phyloP scores from a whole-genome alignment of 2,113 vertebrate genomes.

The Phyllostomus discolor region DNA sequence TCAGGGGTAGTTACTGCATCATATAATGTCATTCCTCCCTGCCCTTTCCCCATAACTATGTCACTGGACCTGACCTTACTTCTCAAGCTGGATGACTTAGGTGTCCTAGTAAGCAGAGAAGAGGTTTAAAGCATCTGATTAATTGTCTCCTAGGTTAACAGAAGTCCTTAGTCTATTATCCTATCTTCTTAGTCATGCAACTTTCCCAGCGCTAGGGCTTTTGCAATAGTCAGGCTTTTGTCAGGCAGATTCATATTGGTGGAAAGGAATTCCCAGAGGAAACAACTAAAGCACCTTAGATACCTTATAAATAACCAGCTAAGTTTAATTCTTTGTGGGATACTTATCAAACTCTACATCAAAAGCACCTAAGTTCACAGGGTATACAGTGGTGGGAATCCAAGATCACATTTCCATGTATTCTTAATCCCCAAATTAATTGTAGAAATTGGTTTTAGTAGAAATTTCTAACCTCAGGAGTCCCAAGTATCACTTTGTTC shows the following conservation, averaged over 20 bases:
- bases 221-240: neutral
- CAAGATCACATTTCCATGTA: neutral
- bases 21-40: neutral
- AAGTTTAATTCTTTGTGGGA: neutral
- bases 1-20: neutral
- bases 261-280: neutral
- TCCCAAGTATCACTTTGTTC: neutral
- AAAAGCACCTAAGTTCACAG: neutral
- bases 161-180: neutral
- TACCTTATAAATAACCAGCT: constrained; percentile 36
- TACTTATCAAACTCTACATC: neutral
- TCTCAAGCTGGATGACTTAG: constrained; percentile 27
- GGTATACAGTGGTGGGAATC: neutral
- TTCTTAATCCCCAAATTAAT: neutral
- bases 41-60: neutral
- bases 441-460: neutral
- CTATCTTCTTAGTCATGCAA: neutral
- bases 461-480: constrained; percentile 12
- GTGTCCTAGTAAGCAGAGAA: neutral
- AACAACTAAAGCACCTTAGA: neutral
- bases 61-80: neutral
- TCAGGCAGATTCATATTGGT: neutral
- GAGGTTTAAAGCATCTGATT: constrained; percentile 3
- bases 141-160: neutral
- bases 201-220: neutral